Percentiles rank a stretch among this genome's conserved stretches.
Conservation (phyloP, 1,140 invertebrate species). For the Heliconius melpomene region DNA sequence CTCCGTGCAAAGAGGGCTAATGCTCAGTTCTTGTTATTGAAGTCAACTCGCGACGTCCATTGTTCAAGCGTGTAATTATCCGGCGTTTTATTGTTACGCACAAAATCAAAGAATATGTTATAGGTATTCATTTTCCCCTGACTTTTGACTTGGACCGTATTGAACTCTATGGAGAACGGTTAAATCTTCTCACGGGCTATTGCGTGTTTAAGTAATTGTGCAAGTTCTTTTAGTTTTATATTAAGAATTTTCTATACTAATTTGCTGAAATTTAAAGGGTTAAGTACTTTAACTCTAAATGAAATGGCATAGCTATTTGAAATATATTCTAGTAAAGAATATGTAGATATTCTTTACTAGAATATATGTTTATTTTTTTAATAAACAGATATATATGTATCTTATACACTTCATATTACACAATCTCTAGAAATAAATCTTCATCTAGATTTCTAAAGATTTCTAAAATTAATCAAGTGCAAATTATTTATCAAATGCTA, state of each 20-base stretch:
- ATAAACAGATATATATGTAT: too few species aligned
- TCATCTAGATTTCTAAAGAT: too few species aligned
- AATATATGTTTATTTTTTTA: too few species aligned
- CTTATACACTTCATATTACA: too few species aligned
- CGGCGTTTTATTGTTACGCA: conserved; percentile 71
- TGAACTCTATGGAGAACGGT: conserved; percentile 70
- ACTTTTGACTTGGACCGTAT: conserved; percentile 70
- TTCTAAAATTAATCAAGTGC: too few species aligned
- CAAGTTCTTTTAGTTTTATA: background rate
- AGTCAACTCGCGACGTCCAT: conserved; percentile 66
- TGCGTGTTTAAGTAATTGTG: conserved; percentile 41
- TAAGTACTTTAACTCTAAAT: background rate
- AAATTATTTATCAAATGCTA: too few species aligned
- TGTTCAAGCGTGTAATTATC: conserved; percentile 77
- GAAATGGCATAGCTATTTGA: background rate
- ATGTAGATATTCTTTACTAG: too few species aligned
- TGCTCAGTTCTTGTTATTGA: conserved; percentile 47
- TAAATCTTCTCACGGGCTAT: conserved; percentile 76
- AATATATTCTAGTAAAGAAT: too few species aligned
- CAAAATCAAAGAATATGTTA: conserved; percentile 77
- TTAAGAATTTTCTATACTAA: background rate
- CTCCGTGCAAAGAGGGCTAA: conserved; percentile 64
- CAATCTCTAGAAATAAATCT: too few species aligned
- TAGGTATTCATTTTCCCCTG: conserved; percentile 64
- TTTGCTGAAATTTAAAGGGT: background rate